Evolutionary conservation across 2,888 invertebrate species (phyloP), one percentile per base, ranked within the genome.

Genomic region (Dilophus febrilis): DNA sequence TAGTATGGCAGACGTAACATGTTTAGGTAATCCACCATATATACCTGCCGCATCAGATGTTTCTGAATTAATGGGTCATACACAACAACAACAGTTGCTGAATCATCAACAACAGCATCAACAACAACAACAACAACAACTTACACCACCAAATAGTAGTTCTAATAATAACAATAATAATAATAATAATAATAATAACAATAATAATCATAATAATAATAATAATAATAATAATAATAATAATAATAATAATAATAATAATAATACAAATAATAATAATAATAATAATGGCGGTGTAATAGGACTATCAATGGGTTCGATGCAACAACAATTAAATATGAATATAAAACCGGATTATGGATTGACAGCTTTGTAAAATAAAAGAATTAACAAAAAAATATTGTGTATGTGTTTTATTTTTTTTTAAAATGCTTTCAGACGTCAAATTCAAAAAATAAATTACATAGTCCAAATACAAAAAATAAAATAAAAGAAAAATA

Each of bases 261-360:
- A 22, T 22, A 53, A 73, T 74, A 41, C 28, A 33, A 43, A 39
- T 31, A 40, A 37, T 35, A 41, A 40, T 36, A 41, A 42, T 35
- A 42, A 38, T 36, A 35, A 37, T 41, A 37, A 30, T 37, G 38
- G 22, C 19, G 35, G 35, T 40, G 31, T 45, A 32, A 37, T 42
- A 27, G 40, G 40, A 30, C 31, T 43, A 34, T 40, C 32, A 19
- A 33, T 37, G 29, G 40, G 32, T 33, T 32, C 38, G 26, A 48
- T 45, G 44, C 59, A 42, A 40, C 47, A 46, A 40, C 42, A 46
- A 35, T 32, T 43, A 17, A 44, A 44, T 35, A 42, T 74, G 46
- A 68, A 77, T 54, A 82, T 84, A 54, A 86, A 86, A 65, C 82
- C 84, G 50, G 86, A 87, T 65, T 87, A 87, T 58, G 87, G 83